Percentiles rank a stretch among this genome's conserved stretches.
Conservation (phyloP, 2,113 vertebrate genomes). For the Solea solea region DNA sequence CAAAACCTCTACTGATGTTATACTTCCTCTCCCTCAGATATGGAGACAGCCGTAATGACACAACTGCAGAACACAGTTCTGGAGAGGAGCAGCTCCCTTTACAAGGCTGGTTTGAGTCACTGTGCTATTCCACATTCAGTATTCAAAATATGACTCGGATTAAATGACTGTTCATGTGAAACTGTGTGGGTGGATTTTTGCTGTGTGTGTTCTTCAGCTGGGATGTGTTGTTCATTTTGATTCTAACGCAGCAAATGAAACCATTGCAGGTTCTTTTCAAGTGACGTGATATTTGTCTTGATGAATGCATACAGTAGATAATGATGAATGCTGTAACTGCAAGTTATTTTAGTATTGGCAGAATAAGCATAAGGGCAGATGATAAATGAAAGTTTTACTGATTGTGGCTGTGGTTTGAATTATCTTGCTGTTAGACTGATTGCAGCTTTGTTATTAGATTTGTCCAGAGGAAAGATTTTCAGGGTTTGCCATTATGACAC, state of each 20-base stretch:
- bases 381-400: conserved; percentile 9
- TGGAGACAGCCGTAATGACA: conserved; percentile 92
- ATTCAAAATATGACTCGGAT: conserved; percentile 30
- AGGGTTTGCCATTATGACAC: no score
- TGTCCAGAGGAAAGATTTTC: no score
- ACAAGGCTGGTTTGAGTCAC: conserved; percentile 63
- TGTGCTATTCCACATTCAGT: background rate
- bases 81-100: conserved; percentile 84
- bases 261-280: conserved; percentile 16
- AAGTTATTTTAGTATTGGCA: conserved; percentile 1
- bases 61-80: conserved; percentile 89
- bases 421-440: background rate
- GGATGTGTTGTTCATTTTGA: conserved; percentile 18
- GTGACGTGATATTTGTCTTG: conserved; percentile 14
- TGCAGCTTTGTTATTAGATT: background rate
- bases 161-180: conserved; percentile 13
- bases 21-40: conserved; percentile 78
- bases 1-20: background rate
- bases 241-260: conserved; percentile 10
- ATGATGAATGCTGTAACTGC: conserved; percentile 6
- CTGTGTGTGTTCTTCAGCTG: conserved; percentile 7
- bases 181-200: conserved; percentile 23
- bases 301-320: background rate
- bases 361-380: background rate
- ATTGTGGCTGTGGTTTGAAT: background rate